Base-by-base conservation (phyloP, 1,140 invertebrate genomes). In the Papilio polyxenes region DNA sequence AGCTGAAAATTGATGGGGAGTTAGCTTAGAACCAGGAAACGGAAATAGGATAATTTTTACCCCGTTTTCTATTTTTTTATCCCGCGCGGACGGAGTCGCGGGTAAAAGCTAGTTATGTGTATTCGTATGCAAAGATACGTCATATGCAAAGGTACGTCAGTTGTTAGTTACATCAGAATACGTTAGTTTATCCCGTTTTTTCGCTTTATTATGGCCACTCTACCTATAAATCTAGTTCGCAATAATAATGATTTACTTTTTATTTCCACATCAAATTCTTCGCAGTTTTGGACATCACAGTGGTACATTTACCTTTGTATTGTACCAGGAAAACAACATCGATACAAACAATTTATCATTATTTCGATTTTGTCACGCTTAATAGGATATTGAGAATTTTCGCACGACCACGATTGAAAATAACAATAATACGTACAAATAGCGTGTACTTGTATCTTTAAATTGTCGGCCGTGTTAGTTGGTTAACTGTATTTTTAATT, bases 281-380 rank as follows among this genome's bases (percentile, higher is more conserved):
- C 11, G 65, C 65, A 72, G 65, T 72, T 72, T 72, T 72, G 31
- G 59, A 62, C 15, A 72, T 15, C 65, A 72, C 65, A 72, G 31
- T 72, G 11, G 65, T 37, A 72, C 62, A 31, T 37, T 72, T 72
- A 72, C 65, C 65, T 72, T 72, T 37, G 65, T 11, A 31, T 72
- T 37, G 65, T 72, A 72, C 65, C 65, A 72, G 31, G 65, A 72
- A 72, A 37, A 72, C 65, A 69, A 37, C 65, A 72, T 37, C 65
- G 62, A 65, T 8, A 65, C 62, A 65, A 65, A 65, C 62, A 65
- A 7, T 72, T 72, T 72, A 72, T 72, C 65, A 72, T 72, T 72
- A 72, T 40, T 72, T 15, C 23, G 65, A 72, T 72, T 72, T 72
- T 72, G 65, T 40, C 65, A 72, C 65, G 65, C 65, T 20, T 72